Evolutionary conservation across 2,113 vertebrate genomes (phyloP).

Genomic region (Ceratotherium simum): DNA sequence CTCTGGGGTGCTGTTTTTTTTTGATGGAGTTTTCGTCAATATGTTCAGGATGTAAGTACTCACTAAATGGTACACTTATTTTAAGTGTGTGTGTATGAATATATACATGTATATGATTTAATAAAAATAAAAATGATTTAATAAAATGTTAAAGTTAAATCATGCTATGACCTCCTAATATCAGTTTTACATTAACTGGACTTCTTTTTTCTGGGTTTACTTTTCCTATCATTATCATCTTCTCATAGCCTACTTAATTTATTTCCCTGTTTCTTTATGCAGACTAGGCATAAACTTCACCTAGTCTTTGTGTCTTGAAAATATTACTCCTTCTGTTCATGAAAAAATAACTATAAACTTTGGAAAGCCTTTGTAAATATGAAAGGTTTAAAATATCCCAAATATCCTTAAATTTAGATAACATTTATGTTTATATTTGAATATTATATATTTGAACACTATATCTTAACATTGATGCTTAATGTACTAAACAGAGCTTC

Average conservation of each 20-base stretch:
- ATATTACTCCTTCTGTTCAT: not conserved
- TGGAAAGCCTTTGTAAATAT: not conserved
- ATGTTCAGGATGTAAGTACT: not conserved
- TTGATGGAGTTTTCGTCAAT: not conserved
- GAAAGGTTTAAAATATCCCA: not conserved
- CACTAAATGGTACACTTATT: not conserved
- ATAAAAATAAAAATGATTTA: not conserved
- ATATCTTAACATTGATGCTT: not conserved
- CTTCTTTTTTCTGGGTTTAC: not conserved
- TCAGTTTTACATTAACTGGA: not conserved
- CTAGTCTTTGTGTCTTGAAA: not conserved
- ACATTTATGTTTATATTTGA: not conserved
- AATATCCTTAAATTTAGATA: not conserved
- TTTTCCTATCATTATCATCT: not conserved
- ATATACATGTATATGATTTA: not conserved
- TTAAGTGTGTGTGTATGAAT: not conserved
- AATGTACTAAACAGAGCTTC: not conserved
- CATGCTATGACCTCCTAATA: not conserved
- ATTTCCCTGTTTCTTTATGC: not conserved
- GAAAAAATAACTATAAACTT: not conserved
- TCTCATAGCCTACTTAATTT: not conserved
- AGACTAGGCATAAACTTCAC: not conserved
- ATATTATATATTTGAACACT: not conserved
- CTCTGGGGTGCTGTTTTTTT: not conserved
- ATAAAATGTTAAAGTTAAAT: not conserved